Evolutionary conservation across 2,797 vertebrate genomes (phyloP), one percentile per base, ranked within the genome.

Genomic region (Craterocephalus amniculus): DNA sequence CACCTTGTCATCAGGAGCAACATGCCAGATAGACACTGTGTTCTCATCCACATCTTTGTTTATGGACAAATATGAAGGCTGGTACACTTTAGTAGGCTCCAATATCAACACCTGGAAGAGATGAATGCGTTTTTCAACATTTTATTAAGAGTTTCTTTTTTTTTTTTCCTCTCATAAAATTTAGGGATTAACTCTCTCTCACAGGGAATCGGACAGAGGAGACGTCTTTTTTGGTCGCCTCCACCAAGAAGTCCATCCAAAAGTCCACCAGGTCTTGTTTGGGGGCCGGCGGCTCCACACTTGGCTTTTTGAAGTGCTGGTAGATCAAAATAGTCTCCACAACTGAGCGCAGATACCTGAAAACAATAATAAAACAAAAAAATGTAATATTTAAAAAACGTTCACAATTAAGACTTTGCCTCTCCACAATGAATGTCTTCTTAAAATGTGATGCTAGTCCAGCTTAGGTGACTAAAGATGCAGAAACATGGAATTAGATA

Each of bases 181-280:
- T 72, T 38, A 5, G 12, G 12, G n/a, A 2, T 43, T 38, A 4
- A 12, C 0, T 4, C n/a, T 49, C n/a, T 91, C 97, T 93, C 90
- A 99, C 97, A 60, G 98, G 98, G 88, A 99, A 99, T 76, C 97
- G 93, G 74, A 99, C 96, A 13, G 98, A 96, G 56, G 97, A 96
- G 31, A 99, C 95, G 45, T 98, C 95, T 69, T 94, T 96, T 86
- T 99, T 98, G 16, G 97, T 99, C 48, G 97, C 95, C 82, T 99
- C 98, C 13, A 99, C 97, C 78, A 98, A 88, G 67, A 99, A 98
- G 88, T 99, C 98, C 98, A 99, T 99, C 98, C 97, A 99, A 87
- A 99, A 99, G 88, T 99, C 97, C 81, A 99, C 95, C 32, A 98
- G 94, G 79, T 99, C 98, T 87, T 97, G 96, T 74, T 94, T 97